Evolutionary conservation across 2,113 vertebrate species (phyloP).

Genomic region (Papio anubis): DNA sequence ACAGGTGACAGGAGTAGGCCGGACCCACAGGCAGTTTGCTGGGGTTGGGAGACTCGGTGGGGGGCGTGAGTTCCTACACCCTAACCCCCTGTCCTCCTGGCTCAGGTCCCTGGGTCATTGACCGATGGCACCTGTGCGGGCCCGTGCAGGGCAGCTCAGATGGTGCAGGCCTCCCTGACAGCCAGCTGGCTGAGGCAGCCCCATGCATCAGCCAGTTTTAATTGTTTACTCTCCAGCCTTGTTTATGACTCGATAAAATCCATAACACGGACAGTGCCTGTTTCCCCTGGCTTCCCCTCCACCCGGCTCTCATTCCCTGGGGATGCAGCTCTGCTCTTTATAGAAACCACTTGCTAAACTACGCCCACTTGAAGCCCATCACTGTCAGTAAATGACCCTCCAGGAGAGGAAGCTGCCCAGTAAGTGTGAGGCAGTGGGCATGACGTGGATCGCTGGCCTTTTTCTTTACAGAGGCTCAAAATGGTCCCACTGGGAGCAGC

Average conservation of each 20-base stretch:
- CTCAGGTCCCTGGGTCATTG: neutral
- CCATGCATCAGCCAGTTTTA: neutral
- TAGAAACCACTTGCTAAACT: constrained; percentile 53
- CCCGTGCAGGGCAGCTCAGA: accelerated
- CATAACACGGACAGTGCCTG: neutral
- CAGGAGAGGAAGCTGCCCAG: neutral
- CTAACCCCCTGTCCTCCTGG: neutral
- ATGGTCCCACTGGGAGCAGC: accelerated
- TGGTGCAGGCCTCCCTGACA: neutral
- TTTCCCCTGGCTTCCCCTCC: neutral
- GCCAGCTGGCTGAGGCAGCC: neutral
- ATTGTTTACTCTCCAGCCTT: constrained; percentile 63
- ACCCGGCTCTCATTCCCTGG: accelerated
- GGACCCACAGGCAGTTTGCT: too few species aligned
- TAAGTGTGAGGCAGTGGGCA: neutral
- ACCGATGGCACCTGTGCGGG: accelerated
- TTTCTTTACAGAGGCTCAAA: neutral
- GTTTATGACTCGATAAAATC: constrained; percentile 69
- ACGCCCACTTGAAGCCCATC: neutral
- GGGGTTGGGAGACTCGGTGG: accelerated
- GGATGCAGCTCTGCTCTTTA: neutral
- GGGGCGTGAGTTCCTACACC: too few species aligned
- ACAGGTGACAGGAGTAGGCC: neutral
- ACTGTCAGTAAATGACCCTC: constrained; percentile 24
- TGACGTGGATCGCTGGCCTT: neutral